Conservation (phyloP, 2,888 invertebrate species). For the Antitype chi region DNA sequence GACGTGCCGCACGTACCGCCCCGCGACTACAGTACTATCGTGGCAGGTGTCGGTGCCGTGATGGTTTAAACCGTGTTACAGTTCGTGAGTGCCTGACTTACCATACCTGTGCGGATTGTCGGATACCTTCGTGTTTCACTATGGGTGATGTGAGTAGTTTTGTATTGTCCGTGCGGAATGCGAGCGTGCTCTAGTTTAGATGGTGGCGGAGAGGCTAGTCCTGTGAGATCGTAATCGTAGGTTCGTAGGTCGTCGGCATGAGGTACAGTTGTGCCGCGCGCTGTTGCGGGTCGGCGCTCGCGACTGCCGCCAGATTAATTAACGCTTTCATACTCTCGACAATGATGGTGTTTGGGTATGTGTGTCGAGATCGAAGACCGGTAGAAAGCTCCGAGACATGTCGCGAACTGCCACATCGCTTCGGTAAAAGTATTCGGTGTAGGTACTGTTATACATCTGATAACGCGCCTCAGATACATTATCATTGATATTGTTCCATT, state of each 20-base stretch:
- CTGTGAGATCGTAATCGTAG: slow-evolving; percentile 79
- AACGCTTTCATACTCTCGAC: slow-evolving; percentile 74
- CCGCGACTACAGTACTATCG: slow-evolving; percentile 70
- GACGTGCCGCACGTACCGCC: slow-evolving; percentile 77
- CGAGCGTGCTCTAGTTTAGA: slow-evolving; percentile 80
- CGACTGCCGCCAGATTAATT: slow-evolving; percentile 74
- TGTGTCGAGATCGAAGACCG: slow-evolving; percentile 74
- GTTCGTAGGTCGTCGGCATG: slow-evolving; percentile 87
- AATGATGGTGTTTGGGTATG: slow-evolving; percentile 77
- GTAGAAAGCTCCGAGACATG: slow-evolving; percentile 81
- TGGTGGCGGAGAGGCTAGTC: slow-evolving; percentile 74
- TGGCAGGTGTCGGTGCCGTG: slow-evolving; percentile 82
- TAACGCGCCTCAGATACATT: slow-evolving; percentile 80
- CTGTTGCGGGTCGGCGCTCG: slow-evolving; percentile 62
- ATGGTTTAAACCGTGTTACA: slow-evolving; percentile 84
- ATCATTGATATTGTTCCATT: slow-evolving; percentile 82
- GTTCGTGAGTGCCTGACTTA: slow-evolving; percentile 73
- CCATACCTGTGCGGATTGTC: slow-evolving; percentile 67
- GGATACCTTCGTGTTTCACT: slow-evolving; percentile 72
- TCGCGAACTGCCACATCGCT: slow-evolving; percentile 68
- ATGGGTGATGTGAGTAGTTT: slow-evolving; percentile 88
- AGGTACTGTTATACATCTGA: slow-evolving; percentile 83
- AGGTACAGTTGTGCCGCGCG: slow-evolving; percentile 66
- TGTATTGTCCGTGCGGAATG: slow-evolving; percentile 72
- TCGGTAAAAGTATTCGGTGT: slow-evolving; percentile 76